Evolutionary conservation across 2,888 invertebrate genomes (phyloP).

Genomic region (Trissolcus japonicus): DNA sequence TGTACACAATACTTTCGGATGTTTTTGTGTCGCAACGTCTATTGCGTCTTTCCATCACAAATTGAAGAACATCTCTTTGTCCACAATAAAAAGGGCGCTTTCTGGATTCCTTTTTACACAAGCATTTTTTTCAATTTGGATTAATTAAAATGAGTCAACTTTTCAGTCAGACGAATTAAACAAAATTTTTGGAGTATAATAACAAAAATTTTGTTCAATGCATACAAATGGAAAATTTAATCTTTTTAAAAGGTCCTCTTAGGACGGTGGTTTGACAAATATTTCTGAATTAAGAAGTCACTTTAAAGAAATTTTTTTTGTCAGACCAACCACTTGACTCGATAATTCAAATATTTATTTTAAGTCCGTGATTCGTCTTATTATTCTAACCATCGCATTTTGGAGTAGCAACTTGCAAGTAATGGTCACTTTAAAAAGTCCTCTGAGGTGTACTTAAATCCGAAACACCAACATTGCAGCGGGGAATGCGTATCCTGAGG

Average conservation of each 20-base stretch:
- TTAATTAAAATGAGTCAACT: conserved; percentile 10
- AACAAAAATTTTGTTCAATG: not conserved
- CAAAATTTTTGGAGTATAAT: not conserved
- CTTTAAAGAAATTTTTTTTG: not conserved
- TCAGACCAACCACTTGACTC: not conserved
- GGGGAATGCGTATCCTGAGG: conserved; percentile 13
- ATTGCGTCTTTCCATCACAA: conserved; percentile 27
- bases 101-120: conserved; percentile 11
- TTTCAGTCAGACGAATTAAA: conserved; percentile 2
- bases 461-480: conserved; percentile 11
- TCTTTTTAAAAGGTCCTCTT: not conserved
- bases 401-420: conserved; percentile 22
- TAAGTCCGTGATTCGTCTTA: conserved; percentile 6
- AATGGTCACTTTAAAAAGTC: conserved; percentile 22
- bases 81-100: conserved; percentile 22
- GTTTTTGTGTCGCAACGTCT: conserved; percentile 42
- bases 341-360: conserved; percentile 23
- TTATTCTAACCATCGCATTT: conserved; percentile 30
- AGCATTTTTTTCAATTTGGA: conserved; percentile 3
- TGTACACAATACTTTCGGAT: conserved; percentile 47
- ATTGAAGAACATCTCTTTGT: conserved; percentile 16
- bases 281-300: not conserved
- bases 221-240: not conserved
- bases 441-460: conserved; percentile 22
- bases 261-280: not conserved